Base-by-base conservation (phyloP, 2,113 vertebrate genomes). In the Salvator merianae region DNA sequence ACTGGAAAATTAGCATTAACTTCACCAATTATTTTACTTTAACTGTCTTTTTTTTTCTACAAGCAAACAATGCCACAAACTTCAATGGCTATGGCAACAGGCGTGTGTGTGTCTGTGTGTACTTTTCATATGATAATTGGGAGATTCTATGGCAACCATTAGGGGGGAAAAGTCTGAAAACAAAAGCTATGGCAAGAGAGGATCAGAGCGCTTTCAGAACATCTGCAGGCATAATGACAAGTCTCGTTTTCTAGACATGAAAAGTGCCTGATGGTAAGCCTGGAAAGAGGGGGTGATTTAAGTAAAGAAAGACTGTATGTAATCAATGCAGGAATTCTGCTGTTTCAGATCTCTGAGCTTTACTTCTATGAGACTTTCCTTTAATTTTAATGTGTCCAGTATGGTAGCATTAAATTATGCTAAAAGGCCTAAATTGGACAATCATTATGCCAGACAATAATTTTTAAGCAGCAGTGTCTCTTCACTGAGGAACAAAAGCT, bases 61-160 rank as follows among this genome's bases (percentile, higher is more conserved):
- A 88, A 91, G 91, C 94, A 94, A 92, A 93, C 73, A 93, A 47
- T 32, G 34, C 22, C 69, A 55, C 90, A 94, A 94, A 89, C 94
- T 86, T 80, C 94, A 93, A 91, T 92, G 91, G 93, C 88, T 95
- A 94, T 93, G 95, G 91, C 93, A 95, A 96, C 94, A 95, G 94
- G 94, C 36, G n/a, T 83, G 62, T 76, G 8, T 83, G 72, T 93
- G 86, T 92, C 84, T 90, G 71, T 81, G 84, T 70, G 71, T 86
- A 34, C 92, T 94, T 96, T 97, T 97, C 97, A 96, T 96, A 97
- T 97, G 97, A 93, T 96, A 96, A 97, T 97, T 90, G 84, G 4
- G 84, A 69, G 95, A 94, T 96, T 94, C 96, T 96, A 96, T 97
- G 96, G 96, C 93, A 97, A 97, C 96, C 94, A 93, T 91, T 96